Evolutionary conservation across 2,113 vertebrate genomes (phyloP), one percentile per base, ranked within the genome.

Genomic region (Etheostoma cragini): DNA sequence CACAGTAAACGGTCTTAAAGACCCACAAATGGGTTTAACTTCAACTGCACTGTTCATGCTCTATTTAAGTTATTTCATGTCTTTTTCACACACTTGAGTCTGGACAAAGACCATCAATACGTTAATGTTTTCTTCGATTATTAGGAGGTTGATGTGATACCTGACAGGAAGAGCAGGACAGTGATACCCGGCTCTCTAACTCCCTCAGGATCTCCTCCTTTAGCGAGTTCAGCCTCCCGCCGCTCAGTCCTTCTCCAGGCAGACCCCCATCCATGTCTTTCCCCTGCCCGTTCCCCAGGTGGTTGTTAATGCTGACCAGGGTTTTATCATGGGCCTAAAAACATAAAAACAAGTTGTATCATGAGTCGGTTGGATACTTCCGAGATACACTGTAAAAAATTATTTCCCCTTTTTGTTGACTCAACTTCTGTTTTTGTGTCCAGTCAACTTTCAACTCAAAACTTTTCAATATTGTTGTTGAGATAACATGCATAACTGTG

Each of bases 141-240:
- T 45, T 5, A 45, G 13, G 14, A 0, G 19, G 1, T 3, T 14
- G 16, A 67, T 57, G 26, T 35, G n/a, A 13, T 91, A 94, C 93
- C 90, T 96, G 91, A 85, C 97, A 99, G 11, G 96, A 93, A 0
- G 96, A 94, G 64, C 98, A 98, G 10, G 96, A 94, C 56, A 97
- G 92, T 5, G 95, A 94, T 70, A 98, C 93, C 63, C 96, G 94
- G 21, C 26, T 93, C 87, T 98, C 97, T 88, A 98, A 71, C 76
- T 97, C 96, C 2, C 45, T 88, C 35, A 97, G 91, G n/a, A 95
- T 93, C 72, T 96, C 91, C 24, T 95, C 93, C 6, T 92, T 94
- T 46, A 93, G 80, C 0, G 80, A 75, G 76, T 80, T 87, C 0
- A 84, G 77, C 11, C 46, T 76, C 5, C 75, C 89, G 57, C 76